A percentile compares a stretch with the other conserved stretches of the same genome.
phyloP scores from a whole-genome alignment of 2,113 vertebrate species.

The Ailurus styani region DNA sequence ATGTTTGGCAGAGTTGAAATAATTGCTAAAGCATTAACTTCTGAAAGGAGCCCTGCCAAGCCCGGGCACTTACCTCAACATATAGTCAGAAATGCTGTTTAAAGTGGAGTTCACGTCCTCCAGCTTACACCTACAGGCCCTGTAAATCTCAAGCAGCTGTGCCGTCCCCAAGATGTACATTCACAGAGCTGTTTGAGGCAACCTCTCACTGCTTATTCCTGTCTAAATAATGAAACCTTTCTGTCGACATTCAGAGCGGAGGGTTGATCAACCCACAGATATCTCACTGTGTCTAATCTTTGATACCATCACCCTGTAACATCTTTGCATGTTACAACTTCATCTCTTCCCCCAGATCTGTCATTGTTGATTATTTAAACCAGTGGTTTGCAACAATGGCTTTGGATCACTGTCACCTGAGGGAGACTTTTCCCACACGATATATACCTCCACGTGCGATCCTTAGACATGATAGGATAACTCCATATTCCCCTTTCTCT shows the following conservation, averaged over 20 bases:
- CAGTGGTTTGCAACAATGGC: background rate
- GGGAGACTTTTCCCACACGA: background rate
- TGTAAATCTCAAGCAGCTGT: background rate
- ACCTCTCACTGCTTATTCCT: background rate
- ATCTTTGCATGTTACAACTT: background rate
- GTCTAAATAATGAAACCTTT: background rate
- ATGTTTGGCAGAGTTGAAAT: conserved; percentile 2
- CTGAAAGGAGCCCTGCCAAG: conserved; percentile 8
- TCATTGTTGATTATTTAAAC: background rate
- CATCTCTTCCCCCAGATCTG: background rate
- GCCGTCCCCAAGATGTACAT: background rate
- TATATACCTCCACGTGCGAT: background rate
- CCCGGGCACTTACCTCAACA: background rate
- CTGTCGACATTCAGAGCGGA: background rate
- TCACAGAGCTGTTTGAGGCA: background rate
- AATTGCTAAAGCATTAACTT: conserved; percentile 13
- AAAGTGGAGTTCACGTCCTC: background rate
- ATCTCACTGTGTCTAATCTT: background rate
- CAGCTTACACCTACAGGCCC: background rate
- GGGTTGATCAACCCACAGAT: background rate
- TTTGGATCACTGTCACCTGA: background rate
- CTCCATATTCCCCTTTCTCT: background rate
- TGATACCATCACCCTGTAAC: background rate
- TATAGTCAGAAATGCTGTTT: background rate
- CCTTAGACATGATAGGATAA: background rate